Percentiles rank a stretch among this genome's conserved stretches.
Conservation (phyloP, 2,888 invertebrate genomes). For the Synergus umbraculus region DNA sequence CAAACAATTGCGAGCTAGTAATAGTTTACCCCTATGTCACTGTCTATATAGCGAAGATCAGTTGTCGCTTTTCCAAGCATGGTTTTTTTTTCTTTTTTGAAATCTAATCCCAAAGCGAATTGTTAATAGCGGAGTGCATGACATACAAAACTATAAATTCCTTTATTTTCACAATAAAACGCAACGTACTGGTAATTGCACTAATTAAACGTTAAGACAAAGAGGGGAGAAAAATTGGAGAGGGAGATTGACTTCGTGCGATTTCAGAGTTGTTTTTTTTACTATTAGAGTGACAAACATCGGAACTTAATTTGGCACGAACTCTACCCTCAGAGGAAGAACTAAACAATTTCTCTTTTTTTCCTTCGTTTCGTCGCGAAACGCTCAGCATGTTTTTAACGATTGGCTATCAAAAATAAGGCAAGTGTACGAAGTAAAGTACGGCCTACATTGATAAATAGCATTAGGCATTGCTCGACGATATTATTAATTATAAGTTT, state of each 20-base stretch:
- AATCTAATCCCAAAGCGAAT: conserved; percentile 46
- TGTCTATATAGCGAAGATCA: conserved; percentile 45
- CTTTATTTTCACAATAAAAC: conserved; percentile 24
- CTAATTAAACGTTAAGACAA: conserved; percentile 38
- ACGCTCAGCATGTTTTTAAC: background rate
- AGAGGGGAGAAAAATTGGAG: background rate
- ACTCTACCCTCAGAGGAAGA: conserved; percentile 61
- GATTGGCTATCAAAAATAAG: background rate
- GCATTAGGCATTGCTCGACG: conserved; percentile 41
- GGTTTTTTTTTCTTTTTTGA: conserved; percentile 46
- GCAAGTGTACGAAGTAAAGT: conserved; percentile 12
- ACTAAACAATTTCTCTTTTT: conserved; percentile 61
- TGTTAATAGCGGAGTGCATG: conserved; percentile 43
- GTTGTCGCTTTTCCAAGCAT: conserved; percentile 25
- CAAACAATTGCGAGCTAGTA: conserved; percentile 51
- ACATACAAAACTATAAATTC: conserved; percentile 38
- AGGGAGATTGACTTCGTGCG: background rate
- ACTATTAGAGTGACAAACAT: background rate
- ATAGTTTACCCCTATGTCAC: conserved; percentile 27
- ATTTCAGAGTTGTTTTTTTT: conserved; percentile 13
- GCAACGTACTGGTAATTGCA: conserved; percentile 42
- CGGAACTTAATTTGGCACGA: conserved; percentile 66
- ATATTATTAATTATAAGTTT: conserved; percentile 46
- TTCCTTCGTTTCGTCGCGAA: conserved; percentile 43
- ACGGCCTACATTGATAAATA: background rate